Conservation (phyloP, 2,888 invertebrate genomes). For the Oxycera nigricornis region DNA sequence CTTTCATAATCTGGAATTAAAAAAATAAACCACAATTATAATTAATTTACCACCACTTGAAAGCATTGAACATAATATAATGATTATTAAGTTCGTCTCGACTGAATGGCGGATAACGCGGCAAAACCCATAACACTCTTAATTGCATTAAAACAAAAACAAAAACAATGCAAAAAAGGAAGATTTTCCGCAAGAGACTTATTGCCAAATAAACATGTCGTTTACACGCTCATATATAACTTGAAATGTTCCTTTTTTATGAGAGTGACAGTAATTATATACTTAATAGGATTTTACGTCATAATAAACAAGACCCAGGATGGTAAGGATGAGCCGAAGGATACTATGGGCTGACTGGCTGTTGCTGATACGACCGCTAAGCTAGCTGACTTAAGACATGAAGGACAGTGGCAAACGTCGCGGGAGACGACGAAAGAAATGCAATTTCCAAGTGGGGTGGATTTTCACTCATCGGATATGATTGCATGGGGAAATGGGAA, state of each 20-base stretch:
- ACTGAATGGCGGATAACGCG: neutral
- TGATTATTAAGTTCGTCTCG: neutral
- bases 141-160: neutral
- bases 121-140: neutral
- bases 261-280: conserved; percentile 37
- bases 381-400: neutral
- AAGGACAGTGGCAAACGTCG: neutral
- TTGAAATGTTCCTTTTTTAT: conserved; percentile 12
- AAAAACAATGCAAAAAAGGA: neutral
- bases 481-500: conserved; percentile 8
- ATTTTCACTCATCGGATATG: conserved; percentile 13
- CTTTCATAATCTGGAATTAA: conserved; percentile 41
- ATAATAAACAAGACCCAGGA: conserved; percentile 23
- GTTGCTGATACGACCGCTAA: neutral
- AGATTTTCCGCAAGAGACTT: conserved; percentile 29
- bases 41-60: conserved; percentile 19
- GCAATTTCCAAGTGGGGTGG: neutral
- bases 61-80: neutral
- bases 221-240: conserved; percentile 36
- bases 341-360: neutral
- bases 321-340: neutral
- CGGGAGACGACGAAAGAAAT: neutral
- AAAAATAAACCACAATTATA: conserved; percentile 18
- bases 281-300: conserved; percentile 38
- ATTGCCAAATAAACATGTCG: conserved; percentile 27